Conservation (phyloP, 37 sponge, comb jelly and placozoan species). For the Theonella swinhoei region DNA sequence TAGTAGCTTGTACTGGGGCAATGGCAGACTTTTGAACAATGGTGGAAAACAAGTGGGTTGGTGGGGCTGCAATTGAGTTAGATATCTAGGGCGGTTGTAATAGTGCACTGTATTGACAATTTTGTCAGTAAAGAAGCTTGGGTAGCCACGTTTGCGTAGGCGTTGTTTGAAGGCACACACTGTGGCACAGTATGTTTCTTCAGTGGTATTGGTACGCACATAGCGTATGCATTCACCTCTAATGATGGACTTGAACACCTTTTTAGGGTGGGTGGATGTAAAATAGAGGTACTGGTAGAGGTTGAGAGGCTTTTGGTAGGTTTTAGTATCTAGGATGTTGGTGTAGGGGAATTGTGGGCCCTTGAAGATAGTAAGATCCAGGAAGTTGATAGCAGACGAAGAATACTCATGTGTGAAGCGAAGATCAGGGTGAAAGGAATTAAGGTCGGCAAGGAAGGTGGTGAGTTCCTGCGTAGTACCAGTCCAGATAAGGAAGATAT, state of each 20-base stretch:
- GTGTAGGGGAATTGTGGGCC: background rate
- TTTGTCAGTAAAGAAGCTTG: background rate
- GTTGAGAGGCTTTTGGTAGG: constrained; percentile 38
- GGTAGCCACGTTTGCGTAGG: constrained; percentile 19
- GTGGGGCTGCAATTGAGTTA: background rate
- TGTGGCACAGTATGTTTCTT: constrained; percentile 2
- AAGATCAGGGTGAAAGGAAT: constrained; percentile 11
- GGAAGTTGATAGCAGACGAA: background rate
- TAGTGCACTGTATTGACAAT: background rate
- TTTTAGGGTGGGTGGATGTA: constrained; percentile 12
- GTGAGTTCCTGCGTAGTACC: background rate
- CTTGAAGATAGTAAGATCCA: constrained; percentile 29
- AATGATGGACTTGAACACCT: constrained; percentile 15
- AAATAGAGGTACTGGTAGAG: constrained; percentile 41
- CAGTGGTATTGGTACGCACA: constrained; percentile 17
- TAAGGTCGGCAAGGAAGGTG: constrained; percentile 3
- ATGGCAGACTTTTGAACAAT: constrained; percentile 28
- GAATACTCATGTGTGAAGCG: constrained; percentile 7
- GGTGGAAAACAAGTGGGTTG: background rate
- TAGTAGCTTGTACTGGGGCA: constrained; percentile 20
- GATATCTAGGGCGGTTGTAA: background rate
- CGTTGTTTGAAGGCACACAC: constrained; percentile 5
- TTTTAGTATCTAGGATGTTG: background rate
- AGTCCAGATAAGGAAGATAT: constrained; percentile 48
- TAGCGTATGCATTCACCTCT: constrained; percentile 34